A percentile compares a stretch with the other conserved stretches of the same genome.
Conservation (phyloP, 2,113 vertebrate species). For the Cryptotis parvus region DNA sequence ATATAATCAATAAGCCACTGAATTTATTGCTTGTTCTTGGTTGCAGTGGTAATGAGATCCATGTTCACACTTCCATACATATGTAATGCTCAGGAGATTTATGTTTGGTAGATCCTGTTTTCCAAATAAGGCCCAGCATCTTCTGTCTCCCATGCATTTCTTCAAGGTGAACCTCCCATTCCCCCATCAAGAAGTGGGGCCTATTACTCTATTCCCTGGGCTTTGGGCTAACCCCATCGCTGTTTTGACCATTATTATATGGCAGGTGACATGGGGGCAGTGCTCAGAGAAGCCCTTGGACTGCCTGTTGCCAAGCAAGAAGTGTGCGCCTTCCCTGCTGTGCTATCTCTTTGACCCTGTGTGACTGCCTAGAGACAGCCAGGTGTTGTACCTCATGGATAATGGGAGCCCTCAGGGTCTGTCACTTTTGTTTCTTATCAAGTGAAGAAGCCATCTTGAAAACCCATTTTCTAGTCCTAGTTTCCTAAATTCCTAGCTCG, state of each 20-base stretch:
- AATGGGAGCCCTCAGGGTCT: neutral
- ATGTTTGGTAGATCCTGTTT: neutral
- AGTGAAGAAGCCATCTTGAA: neutral
- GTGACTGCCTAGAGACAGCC: neutral
- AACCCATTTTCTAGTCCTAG: neutral
- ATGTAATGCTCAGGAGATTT: neutral
- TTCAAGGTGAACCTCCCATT: neutral
- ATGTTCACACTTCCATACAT: neutral
- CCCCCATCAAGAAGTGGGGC: neutral
- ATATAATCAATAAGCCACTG: neutral
- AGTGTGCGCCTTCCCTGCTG: neutral
- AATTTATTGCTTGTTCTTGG: slow-evolving; percentile 1
- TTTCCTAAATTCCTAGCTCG: neutral
- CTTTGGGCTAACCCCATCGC: neutral
- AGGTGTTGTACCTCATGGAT: neutral
- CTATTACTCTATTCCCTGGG: neutral
- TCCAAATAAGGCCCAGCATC: neutral
- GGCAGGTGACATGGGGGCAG: neutral
- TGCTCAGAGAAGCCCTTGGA: neutral
- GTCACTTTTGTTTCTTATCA: too few species aligned
- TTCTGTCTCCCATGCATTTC: neutral
- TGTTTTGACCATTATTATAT: neutral
- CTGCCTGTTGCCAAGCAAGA: neutral
- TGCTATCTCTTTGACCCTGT: too few species aligned
- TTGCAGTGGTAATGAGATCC: neutral